phyloP scores from a whole-genome alignment of 2,888 invertebrate species.

The Erebia aethiops region DNA sequence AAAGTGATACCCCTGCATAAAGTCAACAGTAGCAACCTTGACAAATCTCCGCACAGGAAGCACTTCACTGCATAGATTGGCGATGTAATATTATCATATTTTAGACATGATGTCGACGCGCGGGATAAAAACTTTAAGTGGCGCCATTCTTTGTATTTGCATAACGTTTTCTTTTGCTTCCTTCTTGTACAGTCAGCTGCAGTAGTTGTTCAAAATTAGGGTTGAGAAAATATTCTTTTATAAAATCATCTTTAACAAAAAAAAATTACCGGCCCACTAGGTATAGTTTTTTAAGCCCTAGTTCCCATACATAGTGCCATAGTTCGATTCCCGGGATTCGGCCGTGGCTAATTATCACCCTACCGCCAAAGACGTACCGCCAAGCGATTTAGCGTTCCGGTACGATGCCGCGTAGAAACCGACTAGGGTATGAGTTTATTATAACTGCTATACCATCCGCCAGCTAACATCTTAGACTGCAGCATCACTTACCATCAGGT shows the following conservation, averaged over 20 bases:
- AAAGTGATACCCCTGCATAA: conserved; percentile 14
- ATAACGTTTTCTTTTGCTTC: conserved; percentile 33
- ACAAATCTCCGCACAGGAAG: conserved; percentile 35
- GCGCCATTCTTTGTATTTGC: conserved; percentile 26
- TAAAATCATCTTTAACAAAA: neutral
- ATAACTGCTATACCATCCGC: too few relatives aligned
- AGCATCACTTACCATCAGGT: too few relatives aligned
- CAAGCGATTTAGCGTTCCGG: too few relatives aligned
- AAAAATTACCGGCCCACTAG: too few relatives aligned
- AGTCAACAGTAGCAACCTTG: conserved; percentile 36
- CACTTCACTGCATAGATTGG: conserved; percentile 39
- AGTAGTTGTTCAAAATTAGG: neutral
- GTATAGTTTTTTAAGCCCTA: too few relatives aligned
- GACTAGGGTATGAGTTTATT: too few relatives aligned
- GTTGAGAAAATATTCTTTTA: neutral
- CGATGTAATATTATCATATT: conserved; percentile 56
- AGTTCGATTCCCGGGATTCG: too few relatives aligned
- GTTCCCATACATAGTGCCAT: too few relatives aligned
- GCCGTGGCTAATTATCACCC: too few relatives aligned
- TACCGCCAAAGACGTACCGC: too few relatives aligned
- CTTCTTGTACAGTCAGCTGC: conserved; percentile 13
- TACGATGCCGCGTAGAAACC: too few relatives aligned
- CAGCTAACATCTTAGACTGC: too few relatives aligned
- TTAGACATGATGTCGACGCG: conserved; percentile 42
- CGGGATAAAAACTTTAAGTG: conserved; percentile 31